phyloP scores from a whole-genome alignment of 1,140 invertebrate genomes.

The Eueides isabella region DNA sequence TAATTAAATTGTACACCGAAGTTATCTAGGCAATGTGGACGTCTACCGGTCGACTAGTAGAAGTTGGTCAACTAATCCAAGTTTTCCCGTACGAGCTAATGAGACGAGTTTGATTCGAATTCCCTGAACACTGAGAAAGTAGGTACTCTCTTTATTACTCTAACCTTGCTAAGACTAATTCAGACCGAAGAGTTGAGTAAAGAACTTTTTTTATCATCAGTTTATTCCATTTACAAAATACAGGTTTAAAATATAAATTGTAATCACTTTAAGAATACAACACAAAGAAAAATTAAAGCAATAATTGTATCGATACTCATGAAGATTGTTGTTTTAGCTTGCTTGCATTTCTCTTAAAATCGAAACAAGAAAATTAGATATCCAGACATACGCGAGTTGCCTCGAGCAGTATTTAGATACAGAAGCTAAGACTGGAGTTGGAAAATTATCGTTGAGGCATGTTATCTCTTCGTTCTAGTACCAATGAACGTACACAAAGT shows the following conservation, averaged over 20 bases:
- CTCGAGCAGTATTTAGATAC: conserved; percentile 29
- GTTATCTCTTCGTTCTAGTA: conserved; percentile 26
- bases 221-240: background rate
- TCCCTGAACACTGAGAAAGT: conserved; percentile 57
- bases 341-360: conserved; percentile 19
- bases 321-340: background rate
- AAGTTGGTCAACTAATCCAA: conserved; percentile 81
- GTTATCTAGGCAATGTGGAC: conserved; percentile 48
- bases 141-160: conserved; percentile 50
- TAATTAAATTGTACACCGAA: conserved; percentile 35
- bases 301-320: conserved; percentile 2
- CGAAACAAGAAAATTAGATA: conserved; percentile 27
- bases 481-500: conserved; percentile 24
- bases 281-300: conserved; percentile 12
- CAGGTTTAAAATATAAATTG: background rate
- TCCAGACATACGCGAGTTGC: conserved; percentile 24
- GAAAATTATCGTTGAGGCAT: conserved; percentile 29
- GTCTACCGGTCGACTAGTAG: conserved; percentile 54
- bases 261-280: background rate
- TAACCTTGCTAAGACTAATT: conserved; percentile 9
- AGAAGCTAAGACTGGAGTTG: conserved; percentile 29
- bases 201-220: no score
- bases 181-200: background rate
- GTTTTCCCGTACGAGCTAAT: conserved; percentile 78
- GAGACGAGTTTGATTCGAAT: conserved; percentile 80